Base-by-base conservation (phyloP, 2,797 vertebrate genomes). In the Mycteria americana region DNA sequence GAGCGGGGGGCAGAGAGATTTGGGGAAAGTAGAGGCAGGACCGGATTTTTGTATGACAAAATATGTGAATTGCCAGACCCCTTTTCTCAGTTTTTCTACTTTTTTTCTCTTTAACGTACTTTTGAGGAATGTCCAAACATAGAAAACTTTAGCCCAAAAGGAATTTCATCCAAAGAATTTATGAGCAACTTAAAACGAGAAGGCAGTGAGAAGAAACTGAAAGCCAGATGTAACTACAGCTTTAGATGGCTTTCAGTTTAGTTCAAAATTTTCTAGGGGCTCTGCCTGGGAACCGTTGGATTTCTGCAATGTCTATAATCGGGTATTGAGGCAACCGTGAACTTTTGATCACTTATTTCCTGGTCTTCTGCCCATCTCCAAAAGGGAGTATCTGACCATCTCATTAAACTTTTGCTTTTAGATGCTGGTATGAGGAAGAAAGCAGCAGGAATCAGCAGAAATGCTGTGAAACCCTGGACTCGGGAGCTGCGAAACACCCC, bases 121-220 rank as follows among this genome's bases (percentile, higher is more conserved):
- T 93, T 90, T 92, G 96, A 94, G 92, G 64, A 41, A 45, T 60
- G 57, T 84, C 94, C 91, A 93, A 95, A 96, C 48, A 18, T 19
- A 31, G 75, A 87, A 88, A 63, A 68, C 79, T 87, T 87, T 41
- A 84, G 86, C 93, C 89, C 82, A 27, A 88, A 57, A 95, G 96
- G 94, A 93, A 89, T 92, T 82, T 72, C 69, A 90, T 92, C 94
- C 88, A 60, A 92, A 85, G 92, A 92, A 96, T 97, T 97, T 97
- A 95, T 88, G 93, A 97, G 93, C 88, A 41, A 94, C 90, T 96
- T 97, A 68, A 97, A 93, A 93, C 81, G 96, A 89, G 79, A 63
- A 92, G 87, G 95, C 91, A 95, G 84, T 3, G 74, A 92, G 94
- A 50, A 95, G 92, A 89, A 97, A 96, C 78, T 45, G 85, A 92